Evolutionary conservation across 2,888 invertebrate species (phyloP), one percentile per base, ranked within the genome.

Genomic region (Cyaniris semiargus): DNA sequence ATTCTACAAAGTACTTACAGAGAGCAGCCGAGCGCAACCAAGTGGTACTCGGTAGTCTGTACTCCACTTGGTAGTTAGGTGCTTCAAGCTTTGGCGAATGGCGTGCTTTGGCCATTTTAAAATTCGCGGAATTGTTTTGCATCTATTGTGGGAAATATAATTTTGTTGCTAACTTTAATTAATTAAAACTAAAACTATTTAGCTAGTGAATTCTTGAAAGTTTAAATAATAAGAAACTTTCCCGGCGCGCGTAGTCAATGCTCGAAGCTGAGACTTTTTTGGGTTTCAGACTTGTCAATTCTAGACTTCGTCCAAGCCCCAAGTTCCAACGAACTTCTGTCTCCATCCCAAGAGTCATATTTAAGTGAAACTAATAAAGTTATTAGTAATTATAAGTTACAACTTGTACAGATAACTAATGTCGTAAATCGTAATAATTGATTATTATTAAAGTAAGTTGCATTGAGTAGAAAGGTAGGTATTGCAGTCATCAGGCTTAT

Each of bases 1-100:
- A 27, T 15, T 21, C 58, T 21, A 18, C 66, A 27, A 27, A 66
- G 13, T n/a, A n/a, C n/a, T 6, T 27, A 66, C 60, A 66, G 13
- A 13, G 66, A 15, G 66, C 66, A 31, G 27, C 66, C 27, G 31
- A 66, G 66, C 66, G 66, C 66, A 15, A 66, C 27, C 66, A 66
- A 66, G 60, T 66, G 66, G 66, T 66, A 23, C 66, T 31, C 5
- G 15, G 27, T 10, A 10, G 7, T 56, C 6, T 2, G 10, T 13
- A 48, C 48, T 34, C 34, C 34, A 34, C 34, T 34, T 34, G 7
- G 34, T 18, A 18, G 53, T 18, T 53, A 53, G 48, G 53, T 53
- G 53, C 53, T 53, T 18, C 18, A 15, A 53, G 53, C 53, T 58
- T 58, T 21, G 8, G 58, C 58, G 8, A 1, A 7, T 21, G 8